Base-by-base conservation (phyloP, 64 coral and sea anemone species). In the Porites lutea region DNA sequence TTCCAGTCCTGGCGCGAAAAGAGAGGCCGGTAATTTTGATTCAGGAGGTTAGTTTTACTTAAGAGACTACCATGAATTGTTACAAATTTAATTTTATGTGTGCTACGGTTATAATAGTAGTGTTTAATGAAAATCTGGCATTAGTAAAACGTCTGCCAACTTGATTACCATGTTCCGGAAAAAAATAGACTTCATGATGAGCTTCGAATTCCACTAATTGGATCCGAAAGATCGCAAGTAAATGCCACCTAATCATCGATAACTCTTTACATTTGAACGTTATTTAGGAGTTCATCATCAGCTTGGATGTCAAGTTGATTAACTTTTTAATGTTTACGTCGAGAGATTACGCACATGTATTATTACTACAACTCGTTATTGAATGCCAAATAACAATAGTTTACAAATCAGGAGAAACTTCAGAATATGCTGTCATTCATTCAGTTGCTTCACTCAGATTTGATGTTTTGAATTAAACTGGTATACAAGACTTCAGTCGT, bases 21-120 rank as follows among this genome's bases (percentile, higher is more conserved):
- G 86, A 90, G 75, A 87, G 2, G 78, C 83, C 95, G 48, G 80
- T 73, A 15, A 64, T 79, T 50, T 89, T 82, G 66, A 43, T 64
- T 19, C 65, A 62, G 77, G 87, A 89, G 74, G 83, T 90, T 52
- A 87, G 86, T 59, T 46, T 67, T 10, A 55, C 3, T 22, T 74
- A 48, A 68, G 73, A 71, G 59, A 78, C 69, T 4, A 21, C 69
- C 47, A 46, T 27, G 18, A 10, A 58, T 60, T 47, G 59, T 43
- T 14, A 10, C 9, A 48, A 16, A n/a, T 70, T 71, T 6, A 19
- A 16, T 69, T 52, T 54, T 19, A 3, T 78, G 18, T 20, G 14
- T 59, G 45, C 43, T 43, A 22, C 13, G 14, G 64, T 74, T 55
- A 27, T 69, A 13, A 10, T 59, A 18, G 3, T 60, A 21, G 48